Base-by-base conservation (phyloP, 2,113 vertebrate species). In the Sarotherodon lohbergeri region DNA sequence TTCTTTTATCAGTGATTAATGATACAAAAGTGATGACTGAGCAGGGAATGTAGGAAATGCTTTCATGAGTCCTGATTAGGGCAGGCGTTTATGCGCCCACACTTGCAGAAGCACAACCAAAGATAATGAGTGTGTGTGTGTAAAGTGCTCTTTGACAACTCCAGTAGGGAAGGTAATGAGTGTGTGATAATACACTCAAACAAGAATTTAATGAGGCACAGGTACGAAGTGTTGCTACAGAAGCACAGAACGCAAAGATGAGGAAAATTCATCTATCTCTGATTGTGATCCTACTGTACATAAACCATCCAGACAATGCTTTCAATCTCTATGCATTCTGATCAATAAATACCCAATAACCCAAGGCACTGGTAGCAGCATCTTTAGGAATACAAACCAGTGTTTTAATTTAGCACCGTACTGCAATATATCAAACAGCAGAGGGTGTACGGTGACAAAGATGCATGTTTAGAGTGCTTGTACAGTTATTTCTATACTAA, bases 191-290 rank as follows among this genome's bases (percentile, higher is more conserved):
- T 83, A 80, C 82, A 90, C 81, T 93, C 85, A 90, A 92, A 92
- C 89, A 86, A 82, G 85, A 91, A 89, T 66, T 82, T 94, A 93
- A 91, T 93, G 92, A 94, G 89, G 81, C 86, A 88, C 90, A 91
- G 92, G 91, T 93, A 90, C 41, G 56, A 88, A 48, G 83, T 57
- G 63, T 54, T 61, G 83, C 86, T 41, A 54, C 56, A 80, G 55
- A 90, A 46, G 52, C 19, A n/a, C 9, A 22, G 36, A 46, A 48
- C 10, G 43, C 24, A 55, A 34, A 43, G 48, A 71, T 80, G 86
- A 88, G 48, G 56, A 81, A 84, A 84, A 55, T 34, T 73, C 7
- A 16, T 27, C 63, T 22, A 81, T 52, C 32, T 24, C 52, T 9
- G 17, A 82, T 52, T 80, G 81, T 32, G 61, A 66, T 52, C 46